Conservation (phyloP, 2,888 invertebrate species). For the Anodontia alba region DNA sequence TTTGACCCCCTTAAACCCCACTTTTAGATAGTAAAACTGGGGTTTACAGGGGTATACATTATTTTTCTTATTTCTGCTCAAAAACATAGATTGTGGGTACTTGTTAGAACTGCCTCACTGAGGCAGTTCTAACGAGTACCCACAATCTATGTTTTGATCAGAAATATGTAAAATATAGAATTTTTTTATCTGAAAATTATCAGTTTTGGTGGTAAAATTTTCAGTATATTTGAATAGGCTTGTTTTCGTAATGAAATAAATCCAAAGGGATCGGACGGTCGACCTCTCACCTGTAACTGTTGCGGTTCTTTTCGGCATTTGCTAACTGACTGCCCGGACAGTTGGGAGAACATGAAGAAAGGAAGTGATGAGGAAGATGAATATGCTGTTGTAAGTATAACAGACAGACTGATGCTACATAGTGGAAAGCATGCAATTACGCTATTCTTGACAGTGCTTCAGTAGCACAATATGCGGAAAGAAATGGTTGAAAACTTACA, state of each 20-base stretch:
- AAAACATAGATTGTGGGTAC: no score
- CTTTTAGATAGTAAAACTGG: no score
- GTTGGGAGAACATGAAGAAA: not conserved
- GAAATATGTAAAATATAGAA: no score
- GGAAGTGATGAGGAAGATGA: not conserved
- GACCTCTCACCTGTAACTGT: not conserved
- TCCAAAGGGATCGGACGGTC: constrained; percentile 11
- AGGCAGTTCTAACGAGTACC: no score
- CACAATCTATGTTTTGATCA: no score
- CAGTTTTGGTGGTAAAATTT: no score
- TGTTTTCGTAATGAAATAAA: not conserved
- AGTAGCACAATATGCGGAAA: constrained; percentile 19
- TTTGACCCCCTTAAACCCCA: no score
- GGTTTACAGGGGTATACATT: no score
- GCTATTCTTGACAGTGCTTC: constrained; percentile 19
- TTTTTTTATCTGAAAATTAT: no score
- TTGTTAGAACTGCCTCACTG: no score
- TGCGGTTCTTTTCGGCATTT: constrained; percentile 33
- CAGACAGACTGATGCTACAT: not conserved
- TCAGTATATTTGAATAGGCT: no score
- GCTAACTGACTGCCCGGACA: constrained; percentile 22
- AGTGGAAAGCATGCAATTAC: not conserved
- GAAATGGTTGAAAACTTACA: constrained; percentile 20
- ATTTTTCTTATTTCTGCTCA: no score
- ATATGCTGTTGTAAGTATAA: constrained; percentile 23